Conservation (phyloP, 1,140 invertebrate genomes). For the Cyclargus thomasi region DNA sequence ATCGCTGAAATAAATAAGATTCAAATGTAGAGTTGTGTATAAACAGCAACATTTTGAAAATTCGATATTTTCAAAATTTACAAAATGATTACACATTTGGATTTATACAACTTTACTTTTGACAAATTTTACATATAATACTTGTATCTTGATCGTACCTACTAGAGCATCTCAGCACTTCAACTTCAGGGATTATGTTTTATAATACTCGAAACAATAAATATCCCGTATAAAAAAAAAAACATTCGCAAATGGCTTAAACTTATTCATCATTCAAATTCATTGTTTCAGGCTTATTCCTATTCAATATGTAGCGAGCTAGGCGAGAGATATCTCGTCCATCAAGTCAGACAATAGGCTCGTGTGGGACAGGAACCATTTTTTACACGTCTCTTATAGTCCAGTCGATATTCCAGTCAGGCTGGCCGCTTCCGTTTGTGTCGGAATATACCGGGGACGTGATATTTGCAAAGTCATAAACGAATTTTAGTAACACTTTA, state of each 20-base stretch:
- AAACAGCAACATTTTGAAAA: too few relatives aligned
- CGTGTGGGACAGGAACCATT: conserved; percentile 36
- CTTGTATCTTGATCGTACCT: too few relatives aligned
- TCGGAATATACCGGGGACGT: conserved; percentile 23
- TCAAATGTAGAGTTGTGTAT: too few relatives aligned
- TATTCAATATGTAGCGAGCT: conserved; percentile 9
- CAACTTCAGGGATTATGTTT: too few relatives aligned
- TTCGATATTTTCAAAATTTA: too few relatives aligned
- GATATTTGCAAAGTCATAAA: neutral
- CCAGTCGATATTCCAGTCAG: conserved; percentile 50
- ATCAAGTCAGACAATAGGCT: conserved; percentile 17
- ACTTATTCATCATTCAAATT: neutral
- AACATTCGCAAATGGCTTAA: neutral
- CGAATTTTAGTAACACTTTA: neutral
- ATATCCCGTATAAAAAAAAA: too few relatives aligned
- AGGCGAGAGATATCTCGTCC: neutral
- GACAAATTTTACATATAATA: too few relatives aligned
- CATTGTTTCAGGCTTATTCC: neutral
- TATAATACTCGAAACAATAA: too few relatives aligned
- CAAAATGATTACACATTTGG: too few relatives aligned
- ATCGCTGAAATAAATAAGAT: too few relatives aligned
- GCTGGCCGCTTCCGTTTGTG: conserved; percentile 49
- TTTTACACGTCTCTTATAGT: conserved; percentile 34
- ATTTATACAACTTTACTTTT: too few relatives aligned
- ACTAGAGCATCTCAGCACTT: too few relatives aligned